Conservation (phyloP, 2,113 vertebrate genomes). For the Gorilla gorilla region DNA sequence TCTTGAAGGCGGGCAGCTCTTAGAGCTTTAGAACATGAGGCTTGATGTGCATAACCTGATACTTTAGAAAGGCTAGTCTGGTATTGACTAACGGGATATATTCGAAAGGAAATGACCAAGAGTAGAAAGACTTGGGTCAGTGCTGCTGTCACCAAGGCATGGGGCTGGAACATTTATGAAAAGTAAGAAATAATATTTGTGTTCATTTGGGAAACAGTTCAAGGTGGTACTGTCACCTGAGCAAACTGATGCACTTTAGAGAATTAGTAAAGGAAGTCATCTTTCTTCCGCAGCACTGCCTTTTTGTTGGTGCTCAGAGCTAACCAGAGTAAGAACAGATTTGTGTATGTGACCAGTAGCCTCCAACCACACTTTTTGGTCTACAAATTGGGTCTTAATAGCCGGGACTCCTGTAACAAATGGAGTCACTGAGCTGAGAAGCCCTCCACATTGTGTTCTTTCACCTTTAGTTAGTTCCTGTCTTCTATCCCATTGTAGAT, state of each 20-base stretch:
- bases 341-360: fast-evolving
- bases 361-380: neutral
- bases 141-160: neutral
- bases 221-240: neutral
- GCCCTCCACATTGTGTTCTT: fast-evolving
- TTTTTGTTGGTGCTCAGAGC: neutral
- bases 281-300: fast-evolving
- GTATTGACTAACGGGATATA: neutral
- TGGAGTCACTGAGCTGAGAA: neutral
- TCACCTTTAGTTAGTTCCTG: neutral
- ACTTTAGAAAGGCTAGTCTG: neutral
- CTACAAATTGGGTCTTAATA: neutral
- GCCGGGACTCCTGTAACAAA: fast-evolving
- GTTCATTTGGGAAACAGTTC: neutral
- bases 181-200: neutral
- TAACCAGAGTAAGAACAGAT: neutral
- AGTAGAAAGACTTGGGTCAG: neutral
- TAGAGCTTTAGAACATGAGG: neutral
- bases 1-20: neutral
- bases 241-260: neutral
- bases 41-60: neutral
- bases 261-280: neutral
- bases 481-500: neutral
- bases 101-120: neutral
- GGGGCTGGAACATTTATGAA: neutral